Evolutionary conservation across 2,113 vertebrate genomes (phyloP).

Genomic region (Solenodon paradoxus): DNA sequence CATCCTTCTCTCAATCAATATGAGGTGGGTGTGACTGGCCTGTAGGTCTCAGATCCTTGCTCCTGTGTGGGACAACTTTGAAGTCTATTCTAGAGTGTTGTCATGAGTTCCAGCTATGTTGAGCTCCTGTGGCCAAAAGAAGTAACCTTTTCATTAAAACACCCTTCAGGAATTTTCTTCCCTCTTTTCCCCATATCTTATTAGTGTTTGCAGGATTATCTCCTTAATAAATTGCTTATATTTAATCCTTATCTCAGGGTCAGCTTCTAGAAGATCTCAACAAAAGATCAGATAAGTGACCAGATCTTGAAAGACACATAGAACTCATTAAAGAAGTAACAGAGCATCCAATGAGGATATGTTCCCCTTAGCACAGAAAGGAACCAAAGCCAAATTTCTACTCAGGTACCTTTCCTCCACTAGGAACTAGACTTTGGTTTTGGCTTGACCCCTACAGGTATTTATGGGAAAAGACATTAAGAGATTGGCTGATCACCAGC

Average conservation of each 20-base stretch:
- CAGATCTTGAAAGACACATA: not conserved
- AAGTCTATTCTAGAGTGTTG: no score
- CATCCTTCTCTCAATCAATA: not conserved
- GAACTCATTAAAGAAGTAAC: not conserved
- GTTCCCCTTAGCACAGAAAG: not conserved
- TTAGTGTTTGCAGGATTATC: not conserved
- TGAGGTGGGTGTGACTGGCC: fast-evolving
- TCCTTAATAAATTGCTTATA: not conserved
- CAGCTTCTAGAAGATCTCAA: not conserved
- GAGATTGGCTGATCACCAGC: not conserved
- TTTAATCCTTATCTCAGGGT: not conserved
- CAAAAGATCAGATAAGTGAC: not conserved
- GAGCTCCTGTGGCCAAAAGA: not conserved
- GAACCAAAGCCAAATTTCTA: not conserved
- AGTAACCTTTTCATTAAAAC: not conserved
- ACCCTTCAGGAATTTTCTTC: not conserved
- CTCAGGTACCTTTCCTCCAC: not conserved
- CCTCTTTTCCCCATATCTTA: not conserved
- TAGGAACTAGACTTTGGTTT: not conserved
- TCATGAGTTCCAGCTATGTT: not conserved
- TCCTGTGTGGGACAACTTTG: not conserved
- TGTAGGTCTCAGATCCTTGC: not conserved
- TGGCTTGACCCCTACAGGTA: not conserved
- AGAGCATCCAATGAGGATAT: not conserved
- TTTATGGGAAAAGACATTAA: not conserved